phyloP scores from a whole-genome alignment of 2,888 invertebrate species.

The Alentia gelatinosa region DNA sequence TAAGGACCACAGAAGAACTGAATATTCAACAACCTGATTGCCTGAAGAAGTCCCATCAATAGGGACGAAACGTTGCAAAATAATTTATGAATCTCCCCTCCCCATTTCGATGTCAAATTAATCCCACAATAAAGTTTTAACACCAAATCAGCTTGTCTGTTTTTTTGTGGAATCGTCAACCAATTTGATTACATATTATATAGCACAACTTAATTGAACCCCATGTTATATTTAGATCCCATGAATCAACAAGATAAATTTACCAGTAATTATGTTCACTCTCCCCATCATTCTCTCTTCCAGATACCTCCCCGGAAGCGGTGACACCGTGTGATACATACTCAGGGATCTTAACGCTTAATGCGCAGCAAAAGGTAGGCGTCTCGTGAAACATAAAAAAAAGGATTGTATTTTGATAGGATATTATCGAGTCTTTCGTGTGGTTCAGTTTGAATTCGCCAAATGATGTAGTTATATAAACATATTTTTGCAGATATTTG shows the following conservation, averaged over 20 bases:
- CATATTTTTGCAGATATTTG: too few relatives aligned
- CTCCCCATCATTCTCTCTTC: background rate
- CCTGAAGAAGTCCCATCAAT: too few relatives aligned
- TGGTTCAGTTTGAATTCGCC: too few relatives aligned
- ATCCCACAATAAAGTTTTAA: background rate
- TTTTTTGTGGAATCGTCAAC: too few relatives aligned
- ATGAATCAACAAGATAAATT: background rate
- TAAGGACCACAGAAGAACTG: too few relatives aligned
- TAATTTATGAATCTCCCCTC: too few relatives aligned
- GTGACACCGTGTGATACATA: slow-evolving; percentile 65
- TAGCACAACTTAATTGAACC: too few relatives aligned
- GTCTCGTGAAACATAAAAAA: too few relatives aligned
- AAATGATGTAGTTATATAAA: too few relatives aligned
- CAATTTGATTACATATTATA: too few relatives aligned
- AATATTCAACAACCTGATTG: too few relatives aligned
- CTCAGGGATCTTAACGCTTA: slow-evolving; percentile 73
- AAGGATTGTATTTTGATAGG: background rate
- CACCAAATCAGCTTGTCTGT: background rate
- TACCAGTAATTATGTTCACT: background rate
- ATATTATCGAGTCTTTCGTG: background rate
- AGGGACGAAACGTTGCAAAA: too few relatives aligned
- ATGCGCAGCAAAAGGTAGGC: slow-evolving; percentile 52
- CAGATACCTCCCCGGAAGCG: slow-evolving; percentile 14
- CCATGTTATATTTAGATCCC: background rate
- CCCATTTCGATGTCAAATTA: background rate